Evolutionary conservation across 2,797 vertebrate species (phyloP), one percentile per base, ranked within the genome.

Genomic region (Alca torda): DNA sequence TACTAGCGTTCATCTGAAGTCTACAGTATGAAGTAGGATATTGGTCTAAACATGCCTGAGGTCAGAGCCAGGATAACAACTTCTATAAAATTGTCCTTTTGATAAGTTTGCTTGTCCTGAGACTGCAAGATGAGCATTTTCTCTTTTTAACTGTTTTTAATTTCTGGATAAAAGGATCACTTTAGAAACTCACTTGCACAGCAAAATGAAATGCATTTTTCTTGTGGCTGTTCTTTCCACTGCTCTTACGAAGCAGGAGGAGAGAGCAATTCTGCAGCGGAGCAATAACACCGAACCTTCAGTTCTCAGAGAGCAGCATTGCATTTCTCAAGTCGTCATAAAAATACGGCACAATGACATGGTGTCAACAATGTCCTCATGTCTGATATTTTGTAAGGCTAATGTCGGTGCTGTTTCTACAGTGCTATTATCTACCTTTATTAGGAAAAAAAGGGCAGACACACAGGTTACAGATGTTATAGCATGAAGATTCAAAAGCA

Each of bases 121-220:
- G 59, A 73, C 21, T 72, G 35, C 37, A 94, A 69, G 37, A 84
- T 51, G 69, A 80, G 16, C 14, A 50, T 79, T 95, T 95, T 69
- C n/a, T 82, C 59, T 87, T 85, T 92, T 89, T 48, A 88, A 54
- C n/a, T 54, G 51, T 26, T 92, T 93, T 89, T 94, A 59, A 86
- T 95, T 96, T 93, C 76, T 84, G 37, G 69, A 57, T 75, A 56
- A 86, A 94, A 88, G 28, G 65, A 76, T 60, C 26, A 16, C 35
- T 61, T 86, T 54, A 75, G 82, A 88, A 84, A 69, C 46, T 61
- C 45, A 64, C 69, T 87, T 81, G 61, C 35, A 73, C 43, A 61
- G 30, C 61, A 84, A 94, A 93, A 95, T 95, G 35, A 91, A 94
- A 81, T 69, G 28, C 35, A 86, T 95, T 96, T 93, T 94, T 96